Conservation (phyloP, 2,113 vertebrate genomes). For the Notiomystis cincta region DNA sequence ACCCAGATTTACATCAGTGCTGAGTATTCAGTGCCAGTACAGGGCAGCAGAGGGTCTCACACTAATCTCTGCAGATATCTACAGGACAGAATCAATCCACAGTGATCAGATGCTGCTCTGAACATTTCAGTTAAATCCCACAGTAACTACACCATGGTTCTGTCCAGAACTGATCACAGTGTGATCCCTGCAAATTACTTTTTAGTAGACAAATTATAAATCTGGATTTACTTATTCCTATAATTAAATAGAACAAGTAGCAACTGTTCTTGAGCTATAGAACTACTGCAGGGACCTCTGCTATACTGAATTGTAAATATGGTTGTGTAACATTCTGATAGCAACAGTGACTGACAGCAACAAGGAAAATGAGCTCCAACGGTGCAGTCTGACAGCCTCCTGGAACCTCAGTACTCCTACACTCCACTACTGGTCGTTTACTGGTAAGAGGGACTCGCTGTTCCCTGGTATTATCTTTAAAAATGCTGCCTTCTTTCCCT, state of each 20-base stretch:
- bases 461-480: background rate
- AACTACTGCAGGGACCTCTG: background rate
- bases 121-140: background rate
- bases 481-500: background rate
- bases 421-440: background rate
- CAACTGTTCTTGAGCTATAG: background rate
- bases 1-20: background rate
- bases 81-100: background rate
- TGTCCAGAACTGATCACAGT: background rate
- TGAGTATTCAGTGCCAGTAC: background rate
- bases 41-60: background rate
- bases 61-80: background rate
- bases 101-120: background rate
- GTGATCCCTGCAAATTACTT: background rate
- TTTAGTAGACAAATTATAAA: background rate
- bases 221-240: background rate
- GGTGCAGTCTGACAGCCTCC: background rate
- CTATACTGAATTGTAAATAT: fast-evolving
- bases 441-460: background rate
- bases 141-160: fast-evolving
- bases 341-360: background rate
- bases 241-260: background rate
- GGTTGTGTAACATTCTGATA: background rate
- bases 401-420: background rate
- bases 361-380: background rate